Percentiles rank a stretch among this genome's conserved stretches.
Conservation (phyloP, 2,113 vertebrate species). For the Grus americana region DNA sequence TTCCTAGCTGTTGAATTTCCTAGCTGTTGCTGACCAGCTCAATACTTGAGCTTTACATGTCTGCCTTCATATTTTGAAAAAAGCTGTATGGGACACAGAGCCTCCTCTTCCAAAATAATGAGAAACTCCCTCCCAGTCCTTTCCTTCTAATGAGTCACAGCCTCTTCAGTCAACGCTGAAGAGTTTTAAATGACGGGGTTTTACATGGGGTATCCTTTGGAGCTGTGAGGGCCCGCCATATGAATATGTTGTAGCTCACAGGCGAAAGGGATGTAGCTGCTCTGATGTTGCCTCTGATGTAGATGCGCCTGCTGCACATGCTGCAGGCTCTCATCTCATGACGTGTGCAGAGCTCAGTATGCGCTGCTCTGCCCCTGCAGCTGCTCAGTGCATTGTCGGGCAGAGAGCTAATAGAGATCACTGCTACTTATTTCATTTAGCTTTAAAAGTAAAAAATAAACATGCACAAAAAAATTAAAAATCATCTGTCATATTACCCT, state of each 20-base stretch:
- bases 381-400: background rate
- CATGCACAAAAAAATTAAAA: background rate
- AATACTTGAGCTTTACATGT: background rate
- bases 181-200: background rate
- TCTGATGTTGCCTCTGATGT: background rate
- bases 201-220: background rate
- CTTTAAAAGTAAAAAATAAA: background rate
- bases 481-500: background rate
- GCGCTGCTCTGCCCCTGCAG: background rate
- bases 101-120: background rate
- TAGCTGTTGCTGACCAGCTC: background rate
- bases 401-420: background rate
- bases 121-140: background rate
- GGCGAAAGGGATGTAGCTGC: background rate
- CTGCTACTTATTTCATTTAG: background rate
- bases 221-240: background rate
- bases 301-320: background rate
- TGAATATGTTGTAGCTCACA: background rate
- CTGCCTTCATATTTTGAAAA: background rate
- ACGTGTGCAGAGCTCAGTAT: rapidly evolving
- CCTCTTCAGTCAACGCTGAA: background rate
- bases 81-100: background rate
- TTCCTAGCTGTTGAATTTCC: background rate
- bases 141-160: no score
- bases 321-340: background rate